Percentiles rank a stretch among this genome's conserved stretches.
phyloP scores from a whole-genome alignment of 2,888 invertebrate species.

The Onchidella celtica region DNA sequence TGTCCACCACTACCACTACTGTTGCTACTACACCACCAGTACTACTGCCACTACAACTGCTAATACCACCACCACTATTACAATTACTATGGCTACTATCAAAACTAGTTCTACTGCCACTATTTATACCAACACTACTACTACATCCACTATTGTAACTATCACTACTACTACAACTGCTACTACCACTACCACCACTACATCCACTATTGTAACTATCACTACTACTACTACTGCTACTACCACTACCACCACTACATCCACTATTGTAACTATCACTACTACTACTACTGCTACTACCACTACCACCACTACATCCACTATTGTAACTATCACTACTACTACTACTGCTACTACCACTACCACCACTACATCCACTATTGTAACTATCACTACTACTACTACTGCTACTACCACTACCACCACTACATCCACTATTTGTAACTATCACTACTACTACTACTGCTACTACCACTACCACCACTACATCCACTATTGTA shows the following conservation, averaged over 20 bases:
- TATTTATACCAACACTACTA: not conserved
- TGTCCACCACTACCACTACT: not conserved
- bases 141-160: not conserved
- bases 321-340: conserved; percentile 4
- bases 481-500: too few relatives aligned
- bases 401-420: too few relatives aligned
- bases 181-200: not conserved
- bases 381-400: too few relatives aligned
- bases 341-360: conserved; percentile 9
- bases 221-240: conserved; percentile 19
- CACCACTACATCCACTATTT: too few relatives aligned
- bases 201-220: not conserved
- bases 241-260: conserved; percentile 26
- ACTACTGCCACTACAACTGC: conserved; percentile 12
- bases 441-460: too few relatives aligned
- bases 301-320: conserved; percentile 5
- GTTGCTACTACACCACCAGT: not conserved
- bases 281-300: conserved; percentile 15
- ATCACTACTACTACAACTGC: not conserved
- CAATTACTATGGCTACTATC: conserved; percentile 11
- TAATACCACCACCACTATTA: conserved; percentile 5
- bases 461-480: too few relatives aligned
- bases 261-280: not conserved
- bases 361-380: conserved; percentile 14
- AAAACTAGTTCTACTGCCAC: conserved; percentile 5